These are phyloP conservation scores for Loriculus beryllinus DNA, from an alignment of 2,797 vertebrate species.

Conservation along the genomic window DNA sequence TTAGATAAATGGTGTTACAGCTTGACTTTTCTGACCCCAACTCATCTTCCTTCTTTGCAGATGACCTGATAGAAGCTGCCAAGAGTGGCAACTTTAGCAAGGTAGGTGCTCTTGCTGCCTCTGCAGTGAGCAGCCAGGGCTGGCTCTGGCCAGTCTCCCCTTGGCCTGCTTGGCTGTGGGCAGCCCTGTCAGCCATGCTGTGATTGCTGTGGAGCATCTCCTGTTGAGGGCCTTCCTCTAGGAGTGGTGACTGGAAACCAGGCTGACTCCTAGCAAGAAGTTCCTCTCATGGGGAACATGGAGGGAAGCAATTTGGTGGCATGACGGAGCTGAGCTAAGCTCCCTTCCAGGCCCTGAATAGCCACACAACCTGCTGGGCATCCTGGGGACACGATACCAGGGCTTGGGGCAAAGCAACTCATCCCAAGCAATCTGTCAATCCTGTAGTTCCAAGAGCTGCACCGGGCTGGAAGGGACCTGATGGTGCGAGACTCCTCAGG, in stretches of 20 bases:
- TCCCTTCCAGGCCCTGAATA: background rate
- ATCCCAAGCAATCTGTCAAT: background rate
- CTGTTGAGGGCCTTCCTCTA: background rate
- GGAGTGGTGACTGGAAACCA: background rate
- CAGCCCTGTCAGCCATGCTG: background rate
- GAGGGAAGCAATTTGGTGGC: background rate
- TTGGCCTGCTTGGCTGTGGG: background rate
- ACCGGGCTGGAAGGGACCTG: conserved; percentile 83
- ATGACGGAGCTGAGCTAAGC: background rate
- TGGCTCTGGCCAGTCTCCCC: background rate
- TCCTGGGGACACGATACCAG: rapidly evolving
- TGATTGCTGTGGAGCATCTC: background rate
- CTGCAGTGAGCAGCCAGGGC: background rate
- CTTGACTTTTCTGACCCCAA: background rate
- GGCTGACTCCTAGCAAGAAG: background rate
- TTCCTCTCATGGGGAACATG: rapidly evolving
- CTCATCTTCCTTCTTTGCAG: conserved; percentile 61
- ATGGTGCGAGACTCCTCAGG: conserved; percentile 78
- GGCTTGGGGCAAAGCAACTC: background rate
- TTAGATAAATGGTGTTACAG: background rate
- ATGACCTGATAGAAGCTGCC: conserved; percentile 86
- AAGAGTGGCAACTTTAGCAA: conserved; percentile 83
- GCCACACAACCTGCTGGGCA: background rate
- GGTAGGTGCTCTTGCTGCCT: conserved; percentile 67
- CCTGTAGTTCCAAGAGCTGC: conserved; percentile 86